Conservation (phyloP, 2,797 vertebrate species). For the Sarcophilus harrisii region DNA sequence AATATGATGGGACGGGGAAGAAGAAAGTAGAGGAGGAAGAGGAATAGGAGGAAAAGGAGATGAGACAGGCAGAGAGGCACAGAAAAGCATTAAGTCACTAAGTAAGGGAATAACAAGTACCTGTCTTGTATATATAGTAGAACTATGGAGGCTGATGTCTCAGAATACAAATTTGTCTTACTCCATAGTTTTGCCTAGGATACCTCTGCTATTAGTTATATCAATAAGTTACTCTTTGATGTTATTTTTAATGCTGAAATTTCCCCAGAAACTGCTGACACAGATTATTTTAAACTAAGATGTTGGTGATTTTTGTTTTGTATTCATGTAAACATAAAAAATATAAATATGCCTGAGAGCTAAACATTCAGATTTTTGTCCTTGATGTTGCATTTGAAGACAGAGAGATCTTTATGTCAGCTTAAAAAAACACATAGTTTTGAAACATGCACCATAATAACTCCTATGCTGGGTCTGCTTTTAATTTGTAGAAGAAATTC, state of each 20-base stretch:
- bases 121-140: background rate
- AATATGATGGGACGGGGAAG: background rate
- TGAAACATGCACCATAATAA: background rate
- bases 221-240: background rate
- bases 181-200: background rate
- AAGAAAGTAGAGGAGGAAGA: background rate
- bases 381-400: background rate
- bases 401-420: background rate
- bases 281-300: background rate
- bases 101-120: background rate
- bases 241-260: conserved; percentile 4
- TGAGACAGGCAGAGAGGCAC: background rate
- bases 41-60: background rate
- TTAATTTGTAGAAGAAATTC: conserved; percentile 23
- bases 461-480: conserved; percentile 13
- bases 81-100: background rate
- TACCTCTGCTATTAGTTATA: background rate
- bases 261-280: conserved; percentile 23
- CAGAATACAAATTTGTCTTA: background rate
- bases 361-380: background rate
- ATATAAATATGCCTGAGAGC: background rate
- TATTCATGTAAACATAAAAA: background rate
- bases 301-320: background rate
- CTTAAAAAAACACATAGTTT: background rate
- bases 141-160: background rate